Conservation (phyloP, 2,113 vertebrate genomes). For the Poeciliopsis retropinna region DNA sequence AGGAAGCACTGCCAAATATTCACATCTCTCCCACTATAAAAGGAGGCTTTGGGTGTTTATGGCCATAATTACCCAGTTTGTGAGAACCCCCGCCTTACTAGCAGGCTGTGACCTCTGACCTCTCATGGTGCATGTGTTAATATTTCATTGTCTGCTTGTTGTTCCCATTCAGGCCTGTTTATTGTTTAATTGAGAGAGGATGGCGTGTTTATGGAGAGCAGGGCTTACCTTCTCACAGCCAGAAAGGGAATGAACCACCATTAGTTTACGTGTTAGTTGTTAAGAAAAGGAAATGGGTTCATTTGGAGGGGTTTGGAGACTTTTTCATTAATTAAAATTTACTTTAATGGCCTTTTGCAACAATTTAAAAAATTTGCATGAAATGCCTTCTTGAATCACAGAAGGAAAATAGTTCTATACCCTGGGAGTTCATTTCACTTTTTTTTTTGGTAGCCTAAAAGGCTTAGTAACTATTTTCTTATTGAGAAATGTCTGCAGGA, state of each 20-base stretch:
- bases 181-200: constrained; percentile 60
- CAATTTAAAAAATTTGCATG: no score
- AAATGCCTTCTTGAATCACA: no score
- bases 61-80: constrained; percentile 20
- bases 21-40: background rate
- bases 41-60: constrained; percentile 23
- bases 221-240: no score
- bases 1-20: background rate
- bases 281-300: constrained; percentile 51
- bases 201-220: background rate
- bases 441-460: no score
- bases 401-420: no score
- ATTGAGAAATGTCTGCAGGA: no score
- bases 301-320: no score
- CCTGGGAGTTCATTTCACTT: no score
- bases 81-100: constrained; percentile 39
- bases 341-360: no score
- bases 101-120: constrained; percentile 54
- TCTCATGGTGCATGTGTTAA: constrained; percentile 56
- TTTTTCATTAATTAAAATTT: no score
- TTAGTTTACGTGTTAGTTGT: constrained; percentile 79
- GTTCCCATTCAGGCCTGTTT: constrained; percentile 46
- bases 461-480: no score
- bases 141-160: constrained; percentile 66
- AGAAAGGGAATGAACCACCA: constrained; percentile 76